Evolutionary conservation across 2,797 vertebrate species (phyloP).

Genomic region (Coregonus ussuriensis): DNA sequence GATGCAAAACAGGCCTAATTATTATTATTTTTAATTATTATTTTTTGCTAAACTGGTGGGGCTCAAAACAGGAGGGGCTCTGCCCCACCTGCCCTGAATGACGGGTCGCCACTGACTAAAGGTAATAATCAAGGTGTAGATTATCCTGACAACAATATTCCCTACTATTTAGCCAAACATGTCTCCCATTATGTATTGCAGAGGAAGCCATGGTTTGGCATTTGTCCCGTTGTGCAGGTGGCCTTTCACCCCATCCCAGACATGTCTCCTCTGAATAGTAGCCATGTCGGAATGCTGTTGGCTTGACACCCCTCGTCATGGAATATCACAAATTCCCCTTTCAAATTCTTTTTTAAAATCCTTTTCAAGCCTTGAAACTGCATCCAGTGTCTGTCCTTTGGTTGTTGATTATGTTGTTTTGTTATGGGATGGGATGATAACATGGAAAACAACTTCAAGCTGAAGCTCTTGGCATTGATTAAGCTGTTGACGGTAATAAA

Average conservation of each 20-base stretch:
- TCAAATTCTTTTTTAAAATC: neutral
- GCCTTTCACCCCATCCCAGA: constrained; percentile 14
- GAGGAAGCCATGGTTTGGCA: constrained; percentile 19
- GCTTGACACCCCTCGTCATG: neutral
- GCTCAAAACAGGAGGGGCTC: too few species aligned
- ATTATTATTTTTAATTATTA: too few species aligned
- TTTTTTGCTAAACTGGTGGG: too few species aligned
- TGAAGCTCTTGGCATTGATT: neutral
- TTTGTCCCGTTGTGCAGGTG: neutral
- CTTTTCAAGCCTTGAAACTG: neutral
- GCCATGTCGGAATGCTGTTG: neutral
- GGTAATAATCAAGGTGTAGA: constrained; percentile 29
- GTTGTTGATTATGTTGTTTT: neutral
- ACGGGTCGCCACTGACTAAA: neutral
- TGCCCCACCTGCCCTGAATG: too few species aligned
- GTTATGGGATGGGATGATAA: neutral
- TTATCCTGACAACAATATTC: constrained; percentile 27
- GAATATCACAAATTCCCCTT: neutral
- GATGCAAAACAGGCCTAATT: too few species aligned
- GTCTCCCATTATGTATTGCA: constrained; percentile 27
- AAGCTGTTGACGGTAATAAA: neutral
- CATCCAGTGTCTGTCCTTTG: too few species aligned
- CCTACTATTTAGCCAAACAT: constrained; percentile 17
- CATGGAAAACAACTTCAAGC: neutral
- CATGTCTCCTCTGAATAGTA: neutral